Conservation (phyloP, 2,888 invertebrate species). For the Spatulosminthurus flaviceps region DNA sequence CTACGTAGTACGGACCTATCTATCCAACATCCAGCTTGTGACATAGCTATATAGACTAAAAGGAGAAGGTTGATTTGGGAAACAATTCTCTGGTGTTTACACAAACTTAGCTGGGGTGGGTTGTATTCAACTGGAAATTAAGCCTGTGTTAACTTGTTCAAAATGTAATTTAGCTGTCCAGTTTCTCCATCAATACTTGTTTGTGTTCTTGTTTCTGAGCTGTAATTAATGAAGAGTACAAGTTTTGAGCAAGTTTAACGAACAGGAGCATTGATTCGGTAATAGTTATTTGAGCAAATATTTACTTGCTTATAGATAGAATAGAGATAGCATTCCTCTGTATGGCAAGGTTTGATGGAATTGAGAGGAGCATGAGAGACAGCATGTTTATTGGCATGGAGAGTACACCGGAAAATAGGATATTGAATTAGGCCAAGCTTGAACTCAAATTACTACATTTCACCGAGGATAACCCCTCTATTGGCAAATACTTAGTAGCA, state of each 20-base stretch:
- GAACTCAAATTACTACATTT: background rate
- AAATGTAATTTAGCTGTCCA: conserved; percentile 18
- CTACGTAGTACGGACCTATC: too few relatives aligned
- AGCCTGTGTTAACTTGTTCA: conserved; percentile 18
- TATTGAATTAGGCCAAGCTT: background rate
- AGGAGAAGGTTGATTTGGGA: background rate
- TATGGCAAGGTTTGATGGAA: too few relatives aligned
- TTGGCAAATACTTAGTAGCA: background rate
- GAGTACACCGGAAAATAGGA: background rate
- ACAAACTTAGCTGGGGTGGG: background rate
- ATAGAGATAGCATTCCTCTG: background rate
- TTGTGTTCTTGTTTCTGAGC: conserved; percentile 18
- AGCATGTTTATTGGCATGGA: too few relatives aligned
- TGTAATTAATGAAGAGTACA: conserved; percentile 18
- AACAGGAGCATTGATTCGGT: conserved; percentile 14
- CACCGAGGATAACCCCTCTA: background rate
- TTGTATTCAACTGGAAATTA: conserved; percentile 18
- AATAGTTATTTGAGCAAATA: conserved; percentile 13
- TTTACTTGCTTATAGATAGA: background rate
- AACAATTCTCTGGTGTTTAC: conserved; percentile 7
- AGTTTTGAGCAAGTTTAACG: background rate
- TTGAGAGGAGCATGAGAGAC: too few relatives aligned
- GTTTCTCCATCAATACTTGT: conserved; percentile 18
- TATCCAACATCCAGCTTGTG: too few relatives aligned
- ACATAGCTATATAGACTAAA: too few relatives aligned